Evolutionary conservation across 1,140 invertebrate species (phyloP), one percentile per base, ranked within the genome.

Genomic region (Lasaia peninsularis): DNA sequence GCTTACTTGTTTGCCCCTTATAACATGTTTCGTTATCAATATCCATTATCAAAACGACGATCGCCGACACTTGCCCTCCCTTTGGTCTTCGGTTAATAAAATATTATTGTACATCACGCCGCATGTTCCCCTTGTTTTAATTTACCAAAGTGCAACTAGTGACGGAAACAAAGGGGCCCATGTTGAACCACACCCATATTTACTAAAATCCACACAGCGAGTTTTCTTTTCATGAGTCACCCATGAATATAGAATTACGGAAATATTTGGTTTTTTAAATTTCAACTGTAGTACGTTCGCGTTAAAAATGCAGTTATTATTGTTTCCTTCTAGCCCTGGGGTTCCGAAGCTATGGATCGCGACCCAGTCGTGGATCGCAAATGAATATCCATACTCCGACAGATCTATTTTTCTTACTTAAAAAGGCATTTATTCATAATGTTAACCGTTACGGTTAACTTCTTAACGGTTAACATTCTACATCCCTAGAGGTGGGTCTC

Each of bases 161-260:
- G 67, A 75, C 74, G 76, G 71, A 84, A 85, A 86, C 81, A 85
- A 78, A 85, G 78, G 75, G 79, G 70, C 78, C 72, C 55, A 48
- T 71, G 76, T 69, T 78, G 75, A 80, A 71, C 73, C 70, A 66
- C 75, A 64, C 78, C 80, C 72, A 76, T 71, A 63, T 58, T 62
- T 67, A 69, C 68, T 75, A 73, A 32, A 52, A 52, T 52, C 66
- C 64, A 66, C 71, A 64, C 65, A 69, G 14, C 40, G 18, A 10
- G 74, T 77, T 72, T 75, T 76, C n/a, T 71, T 70, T 60, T 55
- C 63, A 73, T 79, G 75, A 78, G 52, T 81, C 79, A 81, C 65
- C 63, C 69, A 40, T 18, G 12, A 10, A 40, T 7, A 28, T 7
- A 28, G 0, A 18, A 40, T 18, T 3, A 7, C 37, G 14, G 8